Evolutionary conservation across 1,140 invertebrate species (phyloP).

Genomic region (Drosophila yakuba): DNA sequence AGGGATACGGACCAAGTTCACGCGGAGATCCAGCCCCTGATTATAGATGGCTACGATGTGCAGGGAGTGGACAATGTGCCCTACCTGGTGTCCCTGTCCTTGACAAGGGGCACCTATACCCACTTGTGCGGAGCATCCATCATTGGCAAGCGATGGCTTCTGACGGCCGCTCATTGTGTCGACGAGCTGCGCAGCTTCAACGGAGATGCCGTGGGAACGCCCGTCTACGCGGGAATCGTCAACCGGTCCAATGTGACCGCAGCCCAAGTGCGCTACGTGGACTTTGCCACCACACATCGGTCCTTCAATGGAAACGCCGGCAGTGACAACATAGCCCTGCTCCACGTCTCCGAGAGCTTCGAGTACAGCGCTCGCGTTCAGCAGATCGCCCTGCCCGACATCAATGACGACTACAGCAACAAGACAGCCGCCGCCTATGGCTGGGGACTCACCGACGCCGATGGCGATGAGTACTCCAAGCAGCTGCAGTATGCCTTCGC

Average conservation of each 20-base stretch:
- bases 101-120: conserved; percentile 84
- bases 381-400: conserved; percentile 60
- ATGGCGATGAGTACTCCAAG: conserved; percentile 75
- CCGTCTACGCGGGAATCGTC: conserved; percentile 69
- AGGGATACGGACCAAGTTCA: conserved; percentile 11
- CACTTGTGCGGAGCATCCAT: conserved; percentile 88
- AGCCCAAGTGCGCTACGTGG: conserved; percentile 69
- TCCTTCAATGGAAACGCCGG: conserved; percentile 62
- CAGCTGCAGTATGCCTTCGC: conserved; percentile 75
- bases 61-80: conserved; percentile 85
- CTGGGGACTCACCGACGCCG: conserved; percentile 84
- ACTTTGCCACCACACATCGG: conserved; percentile 69
- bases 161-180: conserved; percentile 86
- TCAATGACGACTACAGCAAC: conserved; percentile 59
- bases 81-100: conserved; percentile 87
- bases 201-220: conserved; percentile 44
- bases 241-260: conserved; percentile 59
- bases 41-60: conserved; percentile 65
- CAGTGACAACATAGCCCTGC: conserved; percentile 76
- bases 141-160: conserved; percentile 87
- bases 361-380: conserved; percentile 63
- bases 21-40: conserved; percentile 40
- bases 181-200: conserved; percentile 46
- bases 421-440: conserved; percentile 75
- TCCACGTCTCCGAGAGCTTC: conserved; percentile 68